Evolutionary conservation across 2,797 vertebrate species (phyloP).

Genomic region (Podargus strigoides): DNA sequence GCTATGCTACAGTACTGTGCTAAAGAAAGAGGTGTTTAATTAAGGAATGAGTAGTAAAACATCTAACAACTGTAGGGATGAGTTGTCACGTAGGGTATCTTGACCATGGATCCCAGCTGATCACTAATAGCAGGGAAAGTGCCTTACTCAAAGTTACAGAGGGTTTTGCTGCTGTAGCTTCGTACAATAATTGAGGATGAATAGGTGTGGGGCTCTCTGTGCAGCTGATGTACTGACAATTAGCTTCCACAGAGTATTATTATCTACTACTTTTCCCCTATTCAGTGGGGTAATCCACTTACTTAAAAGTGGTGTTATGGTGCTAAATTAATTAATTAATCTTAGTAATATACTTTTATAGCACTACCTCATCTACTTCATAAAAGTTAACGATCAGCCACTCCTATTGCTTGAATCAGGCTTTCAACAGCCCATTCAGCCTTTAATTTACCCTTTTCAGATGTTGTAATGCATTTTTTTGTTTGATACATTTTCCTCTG

Average conservation of each 20-base stretch:
- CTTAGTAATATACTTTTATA: not conserved
- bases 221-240: not conserved
- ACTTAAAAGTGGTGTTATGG: not conserved
- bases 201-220: not conserved
- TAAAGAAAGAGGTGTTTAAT: constrained; percentile 33
- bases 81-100: not conserved
- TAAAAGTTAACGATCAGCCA: not conserved
- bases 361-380: not conserved
- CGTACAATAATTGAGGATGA: not conserved
- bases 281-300: not conserved
- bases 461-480: not conserved
- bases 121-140: not conserved
- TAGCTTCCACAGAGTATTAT: not conserved
- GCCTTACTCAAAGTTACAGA: not conserved
- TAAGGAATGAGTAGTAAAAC: not conserved
- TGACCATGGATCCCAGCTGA: not conserved
- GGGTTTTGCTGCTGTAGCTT: not conserved
- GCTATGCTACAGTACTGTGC: not conserved
- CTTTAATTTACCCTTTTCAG: not conserved
- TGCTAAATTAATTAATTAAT: not conserved
- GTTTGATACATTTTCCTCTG: not conserved
- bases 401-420: not conserved
- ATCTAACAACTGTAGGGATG: not conserved
- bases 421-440: not conserved
- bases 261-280: not conserved